Conservation (phyloP, 2,113 vertebrate genomes). For the Agapornis roseicollis region DNA sequence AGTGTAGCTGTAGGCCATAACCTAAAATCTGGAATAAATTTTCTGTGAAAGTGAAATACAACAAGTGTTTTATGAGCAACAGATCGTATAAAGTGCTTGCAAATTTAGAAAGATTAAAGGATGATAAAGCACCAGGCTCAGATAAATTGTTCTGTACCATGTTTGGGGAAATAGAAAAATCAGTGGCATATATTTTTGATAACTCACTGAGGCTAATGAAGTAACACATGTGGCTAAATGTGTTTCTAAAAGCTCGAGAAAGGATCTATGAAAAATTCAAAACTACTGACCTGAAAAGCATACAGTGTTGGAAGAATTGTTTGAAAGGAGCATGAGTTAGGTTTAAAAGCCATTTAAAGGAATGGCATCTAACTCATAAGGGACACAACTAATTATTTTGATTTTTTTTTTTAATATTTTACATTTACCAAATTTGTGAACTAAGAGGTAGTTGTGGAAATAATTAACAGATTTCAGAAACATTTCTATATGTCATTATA, state of each 20-base stretch:
- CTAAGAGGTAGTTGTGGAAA: background rate
- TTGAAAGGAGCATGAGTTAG: background rate
- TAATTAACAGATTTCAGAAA: slow-evolving; percentile 16
- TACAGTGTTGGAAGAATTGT: background rate
- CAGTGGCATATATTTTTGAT: background rate
- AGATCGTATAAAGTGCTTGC: slow-evolving; percentile 51
- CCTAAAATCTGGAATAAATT: slow-evolving; percentile 63
- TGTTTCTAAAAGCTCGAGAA: background rate
- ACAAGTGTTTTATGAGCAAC: slow-evolving; percentile 48
- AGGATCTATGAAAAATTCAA: background rate
- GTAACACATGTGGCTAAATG: background rate
- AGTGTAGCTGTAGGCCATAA: slow-evolving; percentile 62
- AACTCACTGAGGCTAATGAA: background rate
- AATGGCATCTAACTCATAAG: background rate
- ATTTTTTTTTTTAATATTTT: background rate
- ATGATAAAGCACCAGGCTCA: slow-evolving; percentile 36
- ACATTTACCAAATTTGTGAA: background rate
- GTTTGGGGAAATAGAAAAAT: slow-evolving; percentile 2
- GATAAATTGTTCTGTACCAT: slow-evolving; percentile 4
- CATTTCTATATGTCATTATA: background rate
- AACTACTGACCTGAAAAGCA: background rate
- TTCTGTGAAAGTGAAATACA: slow-evolving; percentile 54
- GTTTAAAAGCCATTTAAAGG: background rate
- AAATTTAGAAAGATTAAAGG: slow-evolving; percentile 59
- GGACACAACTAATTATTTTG: background rate